These are phyloP conservation scores for Ornithoptera priamus DNA, from an alignment of 2,888 invertebrate genomes.

Conservation along the genomic window DNA sequence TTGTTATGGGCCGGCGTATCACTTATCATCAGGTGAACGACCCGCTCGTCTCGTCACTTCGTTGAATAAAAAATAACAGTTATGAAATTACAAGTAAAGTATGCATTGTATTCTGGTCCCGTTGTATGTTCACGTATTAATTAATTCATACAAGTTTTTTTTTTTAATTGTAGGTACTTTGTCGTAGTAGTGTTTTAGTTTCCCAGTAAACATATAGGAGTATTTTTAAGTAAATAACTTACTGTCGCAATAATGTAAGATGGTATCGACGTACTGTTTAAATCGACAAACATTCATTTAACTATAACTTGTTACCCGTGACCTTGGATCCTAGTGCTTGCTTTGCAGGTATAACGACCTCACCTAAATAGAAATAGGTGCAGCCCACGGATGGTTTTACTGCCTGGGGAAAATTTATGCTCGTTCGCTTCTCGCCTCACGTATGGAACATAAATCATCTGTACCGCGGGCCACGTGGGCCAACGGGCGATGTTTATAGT, in stretches of 20 bases:
- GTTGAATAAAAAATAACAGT: no score
- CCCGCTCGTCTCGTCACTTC: no score
- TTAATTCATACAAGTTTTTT: no score
- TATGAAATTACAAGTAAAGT: no score
- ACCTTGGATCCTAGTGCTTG: conserved; percentile 10
- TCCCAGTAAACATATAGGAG: no score
- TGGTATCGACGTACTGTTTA: not conserved
- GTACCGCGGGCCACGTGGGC: conserved; percentile 8
- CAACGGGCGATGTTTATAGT: conserved; percentile 15
- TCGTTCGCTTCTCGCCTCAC: conserved; percentile 10
- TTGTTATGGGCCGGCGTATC: no score
- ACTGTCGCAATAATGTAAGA: not conserved
- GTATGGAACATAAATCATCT: conserved; percentile 14
- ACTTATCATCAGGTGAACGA: no score
- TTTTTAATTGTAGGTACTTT: no score
- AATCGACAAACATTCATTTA: not conserved
- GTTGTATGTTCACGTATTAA: no score
- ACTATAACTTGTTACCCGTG: conserved; percentile 1
- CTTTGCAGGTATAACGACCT: conserved; percentile 9
- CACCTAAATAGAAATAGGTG: conserved; percentile 8
- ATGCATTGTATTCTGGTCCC: no score
- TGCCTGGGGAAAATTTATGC: conserved; percentile 17
- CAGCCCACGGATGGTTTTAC: conserved; percentile 4
- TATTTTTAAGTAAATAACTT: not conserved
- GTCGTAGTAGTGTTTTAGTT: no score